Conservation (phyloP, 2,888 invertebrate species). For the Scaptomyza cyrtandrae region DNA sequence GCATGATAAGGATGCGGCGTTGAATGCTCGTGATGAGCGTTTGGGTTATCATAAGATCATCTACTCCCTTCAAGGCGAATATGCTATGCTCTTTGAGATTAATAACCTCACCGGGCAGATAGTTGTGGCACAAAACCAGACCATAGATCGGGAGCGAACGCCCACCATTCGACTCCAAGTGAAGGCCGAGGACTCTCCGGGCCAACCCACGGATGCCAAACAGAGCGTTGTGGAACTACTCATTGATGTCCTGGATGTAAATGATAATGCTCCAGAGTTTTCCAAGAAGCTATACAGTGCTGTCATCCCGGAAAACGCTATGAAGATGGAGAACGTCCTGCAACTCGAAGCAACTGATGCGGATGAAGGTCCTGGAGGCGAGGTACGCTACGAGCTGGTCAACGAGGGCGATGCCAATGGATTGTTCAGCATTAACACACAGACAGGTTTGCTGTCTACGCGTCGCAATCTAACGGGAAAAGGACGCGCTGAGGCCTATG, state of each 20-base stretch:
- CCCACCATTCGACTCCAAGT: conserved; percentile 89
- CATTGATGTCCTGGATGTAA: conserved; percentile 90
- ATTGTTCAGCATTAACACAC: conserved; percentile 88
- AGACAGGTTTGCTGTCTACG: conserved; percentile 89
- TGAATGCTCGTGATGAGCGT: conserved; percentile 86
- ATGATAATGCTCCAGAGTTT: conserved; percentile 91
- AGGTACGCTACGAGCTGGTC: conserved; percentile 89
- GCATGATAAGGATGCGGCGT: conserved; percentile 88
- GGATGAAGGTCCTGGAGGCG: conserved; percentile 90
- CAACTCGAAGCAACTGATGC: conserved; percentile 90
- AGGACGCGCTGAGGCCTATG: conserved; percentile 90
- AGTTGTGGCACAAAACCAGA: conserved; percentile 88
- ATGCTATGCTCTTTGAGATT: conserved; percentile 90
- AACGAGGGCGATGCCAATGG: conserved; percentile 90
- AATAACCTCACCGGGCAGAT: conserved; percentile 89
- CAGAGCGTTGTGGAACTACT: conserved; percentile 88
- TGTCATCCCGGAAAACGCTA: conserved; percentile 91
- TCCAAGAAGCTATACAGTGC: conserved; percentile 88
- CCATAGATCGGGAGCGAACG: conserved; percentile 90
- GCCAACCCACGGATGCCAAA: conserved; percentile 88
- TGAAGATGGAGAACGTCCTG: conserved; percentile 87
- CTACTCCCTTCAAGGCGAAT: conserved; percentile 90
- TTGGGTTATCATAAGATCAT: conserved; percentile 89
- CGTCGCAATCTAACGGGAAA: conserved; percentile 89
- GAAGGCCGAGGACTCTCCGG: conserved; percentile 91